A percentile compares a stretch with the other conserved stretches of the same genome.
Evolutionary conservation across 2,888 invertebrate species (phyloP).

Genomic region (Hofmannophila pseudospretella): DNA sequence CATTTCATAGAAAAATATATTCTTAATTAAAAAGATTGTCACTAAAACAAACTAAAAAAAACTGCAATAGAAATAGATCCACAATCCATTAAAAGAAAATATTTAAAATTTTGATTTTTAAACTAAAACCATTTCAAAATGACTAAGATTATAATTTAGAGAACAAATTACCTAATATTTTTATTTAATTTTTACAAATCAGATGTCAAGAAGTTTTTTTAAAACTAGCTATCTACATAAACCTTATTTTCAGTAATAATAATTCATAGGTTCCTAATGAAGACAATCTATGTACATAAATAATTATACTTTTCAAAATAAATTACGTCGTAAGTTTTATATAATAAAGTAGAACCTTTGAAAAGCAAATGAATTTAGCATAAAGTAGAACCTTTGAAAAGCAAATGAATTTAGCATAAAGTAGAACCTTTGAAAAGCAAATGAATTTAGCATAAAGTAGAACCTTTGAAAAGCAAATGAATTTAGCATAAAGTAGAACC

Average conservation of each 20-base stretch:
- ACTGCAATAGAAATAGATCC: conserved; percentile 40
- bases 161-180: conserved; percentile 9
- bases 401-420: conserved; percentile 15
- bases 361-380: conserved; percentile 4
- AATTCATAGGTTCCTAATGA: too few relatives aligned
- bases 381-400: conserved; percentile 18
- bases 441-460: conserved; percentile 15
- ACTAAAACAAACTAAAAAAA: conserved; percentile 67
- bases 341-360: conserved; percentile 23
- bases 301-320: conserved; percentile 17
- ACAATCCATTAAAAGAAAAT: conserved; percentile 8
- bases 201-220: conserved; percentile 53
- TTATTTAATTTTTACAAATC: conserved; percentile 28
- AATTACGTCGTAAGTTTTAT: conserved; percentile 22
- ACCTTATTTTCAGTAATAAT: conserved; percentile 6
- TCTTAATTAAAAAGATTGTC: conserved; percentile 70
- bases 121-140: not conserved
- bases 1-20: conserved; percentile 75
- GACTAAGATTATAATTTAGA: conserved; percentile 7
- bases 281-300: conserved; percentile 15
- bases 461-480: conserved; percentile 17
- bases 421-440: conserved; percentile 18
- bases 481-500: conserved; percentile 13
- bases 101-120: conserved; percentile 6
- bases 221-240: conserved; percentile 17